These are phyloP conservation scores for Actias luna DNA, from an alignment of 2,888 invertebrate genomes.

Conservation along the genomic window DNA sequence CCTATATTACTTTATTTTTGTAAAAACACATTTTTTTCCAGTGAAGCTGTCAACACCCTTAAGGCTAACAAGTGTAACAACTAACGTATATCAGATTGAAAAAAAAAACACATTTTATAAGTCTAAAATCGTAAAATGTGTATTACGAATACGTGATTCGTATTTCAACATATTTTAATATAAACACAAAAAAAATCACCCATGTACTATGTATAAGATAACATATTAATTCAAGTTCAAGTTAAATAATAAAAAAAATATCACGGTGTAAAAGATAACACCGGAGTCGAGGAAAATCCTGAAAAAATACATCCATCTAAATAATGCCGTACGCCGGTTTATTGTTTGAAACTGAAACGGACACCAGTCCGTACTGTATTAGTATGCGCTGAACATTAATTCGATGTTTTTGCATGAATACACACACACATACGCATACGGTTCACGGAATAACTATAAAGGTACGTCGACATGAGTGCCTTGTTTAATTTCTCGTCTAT, in stretches of 20 bases:
- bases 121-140: no score
- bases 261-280: not conserved
- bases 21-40: no score
- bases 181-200: no score
- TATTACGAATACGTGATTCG: no score
- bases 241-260: not conserved
- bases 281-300: not conserved
- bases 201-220: no score
- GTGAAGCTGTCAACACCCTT: no score
- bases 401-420: slow-evolving; percentile 28
- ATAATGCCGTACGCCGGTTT: slow-evolving; percentile 20
- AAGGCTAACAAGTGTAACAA: no score
- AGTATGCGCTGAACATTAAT: slow-evolving; percentile 23
- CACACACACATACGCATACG: slow-evolving; percentile 15
- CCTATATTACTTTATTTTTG: no score
- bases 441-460: slow-evolving; percentile 26
- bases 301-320: not conserved
- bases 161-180: no score
- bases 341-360: slow-evolving; percentile 21
- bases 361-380: slow-evolving; percentile 22
- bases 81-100: no score
- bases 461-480: slow-evolving; percentile 14
- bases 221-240: no score
- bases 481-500: not conserved
- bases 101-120: no score